Evolutionary conservation across 2,888 invertebrate genomes (phyloP).

Genomic region (Pammene fasciana): DNA sequence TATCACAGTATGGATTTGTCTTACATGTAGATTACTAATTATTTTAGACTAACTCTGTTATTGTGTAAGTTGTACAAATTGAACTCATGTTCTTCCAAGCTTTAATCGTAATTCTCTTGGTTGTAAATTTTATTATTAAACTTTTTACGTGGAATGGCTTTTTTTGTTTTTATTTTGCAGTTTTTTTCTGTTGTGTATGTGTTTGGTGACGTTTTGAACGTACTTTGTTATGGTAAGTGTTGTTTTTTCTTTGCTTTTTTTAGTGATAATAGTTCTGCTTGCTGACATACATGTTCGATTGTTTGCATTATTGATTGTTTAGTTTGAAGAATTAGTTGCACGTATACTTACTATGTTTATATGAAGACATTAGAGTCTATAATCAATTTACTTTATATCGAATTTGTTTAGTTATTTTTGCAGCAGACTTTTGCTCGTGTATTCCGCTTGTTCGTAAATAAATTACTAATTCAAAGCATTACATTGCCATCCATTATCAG

Average conservation of each 20-base stretch:
- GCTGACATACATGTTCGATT: conserved; percentile 11
- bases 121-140: conserved; percentile 82
- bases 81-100: conserved; percentile 81
- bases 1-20: conserved; percentile 38
- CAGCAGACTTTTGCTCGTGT: neutral
- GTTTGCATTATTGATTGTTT: conserved; percentile 5
- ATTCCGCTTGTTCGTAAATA: conserved; percentile 11
- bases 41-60: conserved; percentile 43
- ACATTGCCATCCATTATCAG: too few species aligned
- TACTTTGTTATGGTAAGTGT: conserved; percentile 65
- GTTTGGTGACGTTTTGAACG: conserved; percentile 66
- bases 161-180: conserved; percentile 75
- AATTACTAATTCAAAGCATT: neutral
- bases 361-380: too few species aligned
- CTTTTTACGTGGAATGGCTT: conserved; percentile 79
- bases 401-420: neutral
- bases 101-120: conserved; percentile 80
- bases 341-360: neutral
- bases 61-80: conserved; percentile 65
- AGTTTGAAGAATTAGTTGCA: neutral
- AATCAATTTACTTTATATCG: too few species aligned
- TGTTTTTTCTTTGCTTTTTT: conserved; percentile 52
- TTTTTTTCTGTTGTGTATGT: conserved; percentile 55
- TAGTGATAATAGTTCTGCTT: conserved; percentile 45
- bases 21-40: conserved; percentile 37